Base-by-base conservation (phyloP, 1,140 invertebrate genomes). In the Lasaia peninsularis region DNA sequence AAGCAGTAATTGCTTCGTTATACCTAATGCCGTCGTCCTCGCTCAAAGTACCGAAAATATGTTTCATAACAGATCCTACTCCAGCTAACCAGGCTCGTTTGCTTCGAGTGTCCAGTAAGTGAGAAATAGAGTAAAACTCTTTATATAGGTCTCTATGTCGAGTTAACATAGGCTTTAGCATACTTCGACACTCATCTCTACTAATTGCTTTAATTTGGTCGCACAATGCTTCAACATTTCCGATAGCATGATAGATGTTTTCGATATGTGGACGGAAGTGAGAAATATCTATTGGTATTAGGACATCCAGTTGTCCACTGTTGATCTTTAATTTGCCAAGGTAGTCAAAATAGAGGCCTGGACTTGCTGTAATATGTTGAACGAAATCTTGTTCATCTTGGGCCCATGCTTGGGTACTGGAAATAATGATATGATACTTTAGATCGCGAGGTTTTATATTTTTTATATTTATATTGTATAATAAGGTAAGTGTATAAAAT, bases 281-380 rank as follows among this genome's bases (percentile, higher is more conserved):
- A 0, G 67, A 58, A 28, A 76, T 65, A 57, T 71, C 65, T 52
- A 71, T n/a, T 5, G 68, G 70, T 4, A 67, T 62, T 11, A 71
- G 0, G 10, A 75, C 16, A 20, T 67, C 51, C 20, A 73, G 40
- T 21, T 66, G 35, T 48, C 52, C 59, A 12, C 50, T 64, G 40
- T 44, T 64, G 28, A 66, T 61, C 58, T 66, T 71, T 5, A 71
- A 8, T 37, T 56, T 58, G 24, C 63, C 65, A 20, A 55, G 31
- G n/a, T 60, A 58, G 31, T 70, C 63, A 59, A 60, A 68, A 40
- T 60, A 69, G 9, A 72, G 48, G 16, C 66, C 69, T 9, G 63
- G 40, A 34, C 69, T 67, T 50, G 58, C 14, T 1, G 55, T 64
- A 2, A 71, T 64, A 34, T 44, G 33, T 51, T 66, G 28, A 16